Evolutionary conservation across 2,888 invertebrate species (phyloP).

Genomic region (Dryobota labecula): DNA sequence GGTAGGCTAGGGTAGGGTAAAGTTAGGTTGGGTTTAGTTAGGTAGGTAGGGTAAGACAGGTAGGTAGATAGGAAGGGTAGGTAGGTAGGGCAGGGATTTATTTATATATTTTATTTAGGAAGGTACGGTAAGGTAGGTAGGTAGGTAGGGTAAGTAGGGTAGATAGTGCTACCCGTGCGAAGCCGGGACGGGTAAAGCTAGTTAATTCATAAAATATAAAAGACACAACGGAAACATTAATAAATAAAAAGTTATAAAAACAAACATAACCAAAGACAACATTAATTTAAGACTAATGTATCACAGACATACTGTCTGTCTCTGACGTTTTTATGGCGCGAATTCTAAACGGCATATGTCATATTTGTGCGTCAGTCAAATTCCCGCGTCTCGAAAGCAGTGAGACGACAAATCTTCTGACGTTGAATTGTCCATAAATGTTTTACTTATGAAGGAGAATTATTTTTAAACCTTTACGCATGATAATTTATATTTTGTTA

Average conservation of each 20-base stretch:
- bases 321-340: conserved; percentile 40
- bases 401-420: conserved; percentile 11
- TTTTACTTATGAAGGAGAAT: background rate
- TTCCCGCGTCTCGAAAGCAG: conserved; percentile 13
- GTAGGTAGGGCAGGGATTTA: too few relatives aligned
- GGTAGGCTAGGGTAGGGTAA: too few relatives aligned
- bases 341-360: conserved; percentile 38
- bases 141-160: too few relatives aligned
- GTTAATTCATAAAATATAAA: background rate
- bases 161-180: too few relatives aligned
- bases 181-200: too few relatives aligned
- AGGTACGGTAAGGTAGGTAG: too few relatives aligned
- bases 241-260: conserved; percentile 6
- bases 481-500: conserved; percentile 1
- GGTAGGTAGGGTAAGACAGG: too few relatives aligned
- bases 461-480: background rate
- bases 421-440: conserved; percentile 10
- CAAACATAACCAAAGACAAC: conserved; percentile 21
- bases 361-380: conserved; percentile 32
- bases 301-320: conserved; percentile 37
- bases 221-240: conserved; percentile 20
- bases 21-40: too few relatives aligned
- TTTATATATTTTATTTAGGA: too few relatives aligned
- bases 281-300: conserved; percentile 22
- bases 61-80: too few relatives aligned